Conservation (phyloP, 64 coral and sea anemone genomes). For the Orbicella faveolata region DNA sequence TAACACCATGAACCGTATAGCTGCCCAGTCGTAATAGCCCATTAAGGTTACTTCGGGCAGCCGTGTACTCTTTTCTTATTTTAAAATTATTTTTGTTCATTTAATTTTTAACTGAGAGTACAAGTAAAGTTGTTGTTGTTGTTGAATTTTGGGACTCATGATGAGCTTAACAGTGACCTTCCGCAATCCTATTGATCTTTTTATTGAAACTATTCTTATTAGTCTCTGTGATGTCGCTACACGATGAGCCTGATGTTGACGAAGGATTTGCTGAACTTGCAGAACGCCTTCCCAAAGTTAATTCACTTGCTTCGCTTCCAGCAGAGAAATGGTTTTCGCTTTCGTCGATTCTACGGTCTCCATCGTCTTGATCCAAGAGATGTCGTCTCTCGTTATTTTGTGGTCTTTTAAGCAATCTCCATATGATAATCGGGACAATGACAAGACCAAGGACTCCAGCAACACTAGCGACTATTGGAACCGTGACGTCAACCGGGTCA, state of each 20-base stretch:
- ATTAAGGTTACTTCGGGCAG: too few relatives aligned
- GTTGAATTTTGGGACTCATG: too few relatives aligned
- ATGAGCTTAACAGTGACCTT: background rate
- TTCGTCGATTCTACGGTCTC: background rate
- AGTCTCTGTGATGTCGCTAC: background rate
- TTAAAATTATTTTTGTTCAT: too few relatives aligned
- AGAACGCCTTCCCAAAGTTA: background rate
- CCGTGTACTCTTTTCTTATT: too few relatives aligned
- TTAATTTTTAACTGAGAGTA: too few relatives aligned
- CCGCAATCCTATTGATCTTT: background rate
- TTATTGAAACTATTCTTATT: background rate
- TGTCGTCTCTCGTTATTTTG: background rate
- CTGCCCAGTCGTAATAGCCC: too few relatives aligned
- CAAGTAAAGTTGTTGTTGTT: too few relatives aligned
- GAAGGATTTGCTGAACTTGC: background rate
- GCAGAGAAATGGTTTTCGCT: constrained; percentile 27
- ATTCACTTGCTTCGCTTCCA: background rate
- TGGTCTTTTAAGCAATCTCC: background rate
- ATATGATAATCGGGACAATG: background rate
- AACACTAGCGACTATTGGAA: background rate
- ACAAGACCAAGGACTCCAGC: background rate
- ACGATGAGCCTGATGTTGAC: background rate
- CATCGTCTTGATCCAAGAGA: background rate
- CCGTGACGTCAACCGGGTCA: too few relatives aligned
- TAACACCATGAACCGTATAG: too few relatives aligned